Conservation (phyloP, 53 echinoderm and acorn worm species). For the Astropecten irregularis region DNA sequence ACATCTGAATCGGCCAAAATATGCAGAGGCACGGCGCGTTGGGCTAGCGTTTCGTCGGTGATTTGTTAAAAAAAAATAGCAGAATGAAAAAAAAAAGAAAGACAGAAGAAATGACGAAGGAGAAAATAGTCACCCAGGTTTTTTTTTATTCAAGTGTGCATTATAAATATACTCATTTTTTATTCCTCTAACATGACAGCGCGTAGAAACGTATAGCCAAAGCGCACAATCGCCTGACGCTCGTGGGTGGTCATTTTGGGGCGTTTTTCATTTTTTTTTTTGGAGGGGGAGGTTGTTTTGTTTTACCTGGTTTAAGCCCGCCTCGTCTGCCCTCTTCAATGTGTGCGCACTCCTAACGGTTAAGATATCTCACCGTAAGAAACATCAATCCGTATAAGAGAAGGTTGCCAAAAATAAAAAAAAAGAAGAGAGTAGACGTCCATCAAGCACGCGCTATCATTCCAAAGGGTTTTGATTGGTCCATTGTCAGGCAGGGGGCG, state of each 20-base stretch:
- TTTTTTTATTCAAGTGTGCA: no score
- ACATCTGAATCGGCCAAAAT: slow-evolving; percentile 44
- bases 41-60: slow-evolving; percentile 44
- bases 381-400: slow-evolving; percentile 1
- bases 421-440: slow-evolving; percentile 30
- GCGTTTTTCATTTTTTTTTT: slow-evolving; percentile 16
- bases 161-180: no score
- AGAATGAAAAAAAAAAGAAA: not conserved
- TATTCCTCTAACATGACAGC: no score
- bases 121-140: no score
- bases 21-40: slow-evolving; percentile 77
- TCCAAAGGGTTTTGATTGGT: slow-evolving; percentile 33
- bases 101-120: slow-evolving; percentile 8
- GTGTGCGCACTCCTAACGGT: slow-evolving; percentile 3
- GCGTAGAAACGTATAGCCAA: no score
- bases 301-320: slow-evolving; percentile 45
- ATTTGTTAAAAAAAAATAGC: slow-evolving; percentile 12
- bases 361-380: slow-evolving; percentile 6
- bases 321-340: slow-evolving; percentile 30
- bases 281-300: not conserved
- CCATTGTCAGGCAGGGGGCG: slow-evolving; percentile 46
- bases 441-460: slow-evolving; percentile 55
- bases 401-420: not conserved
- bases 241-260: slow-evolving; percentile 40
- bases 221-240: not conserved